Base-by-base conservation (phyloP, 1,140 invertebrate species). In the Lepidostoma basale region DNA sequence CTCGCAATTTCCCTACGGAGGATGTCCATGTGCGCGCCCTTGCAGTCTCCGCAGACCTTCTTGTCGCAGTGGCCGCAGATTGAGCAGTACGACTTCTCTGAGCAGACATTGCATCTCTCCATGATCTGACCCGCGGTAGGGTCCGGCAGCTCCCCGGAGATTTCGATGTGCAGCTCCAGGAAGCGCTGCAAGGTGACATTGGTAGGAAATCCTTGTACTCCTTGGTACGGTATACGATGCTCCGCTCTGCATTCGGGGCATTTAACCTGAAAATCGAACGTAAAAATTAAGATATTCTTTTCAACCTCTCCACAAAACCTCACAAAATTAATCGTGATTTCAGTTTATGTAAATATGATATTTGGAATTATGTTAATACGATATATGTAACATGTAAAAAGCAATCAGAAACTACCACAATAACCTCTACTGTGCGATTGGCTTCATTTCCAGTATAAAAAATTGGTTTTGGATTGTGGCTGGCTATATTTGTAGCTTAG, bases 231-330 rank as follows among this genome's bases (percentile, higher is more conserved):
- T 75, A 99, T 96, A 65, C 95, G 87, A 84, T 99, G 96, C 84
- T 99, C 97, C 52, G 96, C 94, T 62, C 97, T 88, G 78, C 98
- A 99, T 90, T 99, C 97, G 76, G 98, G 97, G 87, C 97, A 99
- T 87, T 98, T 98, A 40, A 99, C 93, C 88, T 92, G 78, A 23
- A 52, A 49, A 3, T 2, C 14, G 5, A 2, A 36, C 14, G 10
- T 36, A 36, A 36, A 36, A 36, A 36, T 2, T 2, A 36, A n/a
- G n/a, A n/a, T n/a, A n/a, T n/a, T n/a, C n/a, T n/a, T n/a, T n/a
- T n/a, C n/a, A n/a, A n/a, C n/a, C n/a, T n/a, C n/a, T n/a, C n/a
- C n/a, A n/a, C n/a, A n/a, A n/a, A n/a, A n/a, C n/a, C n/a, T n/a
- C n/a, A n/a, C n/a, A n/a, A n/a, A n/a, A n/a, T n/a, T n/a, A n/a